phyloP scores from a whole-genome alignment of 2,888 invertebrate species.

The Heliconius ethilla region DNA sequence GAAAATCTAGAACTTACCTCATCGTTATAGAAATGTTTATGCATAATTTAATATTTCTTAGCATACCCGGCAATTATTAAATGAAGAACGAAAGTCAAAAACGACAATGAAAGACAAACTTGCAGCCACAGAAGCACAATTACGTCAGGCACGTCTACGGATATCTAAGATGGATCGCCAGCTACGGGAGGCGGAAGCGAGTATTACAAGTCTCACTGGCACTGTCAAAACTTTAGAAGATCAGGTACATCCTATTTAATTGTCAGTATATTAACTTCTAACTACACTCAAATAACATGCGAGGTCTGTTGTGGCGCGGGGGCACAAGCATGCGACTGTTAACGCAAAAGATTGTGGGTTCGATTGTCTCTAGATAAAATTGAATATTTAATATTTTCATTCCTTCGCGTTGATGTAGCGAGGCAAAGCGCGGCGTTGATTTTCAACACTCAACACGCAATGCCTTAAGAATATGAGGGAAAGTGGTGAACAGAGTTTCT shows the following conservation, averaged over 20 bases:
- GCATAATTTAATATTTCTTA: slow-evolving; percentile 26
- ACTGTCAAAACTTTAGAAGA: slow-evolving; percentile 74
- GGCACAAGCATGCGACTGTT: too few species aligned
- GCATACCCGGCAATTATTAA: slow-evolving; percentile 64
- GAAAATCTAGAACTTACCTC: neutral
- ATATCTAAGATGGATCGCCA: slow-evolving; percentile 74
- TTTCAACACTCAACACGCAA: too few species aligned
- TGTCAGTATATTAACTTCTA: neutral
- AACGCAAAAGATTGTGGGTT: too few species aligned
- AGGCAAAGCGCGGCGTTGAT: too few species aligned
- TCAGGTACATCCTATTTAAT: slow-evolving; percentile 59
- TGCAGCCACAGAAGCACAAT: slow-evolving; percentile 62
- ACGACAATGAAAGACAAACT: slow-evolving; percentile 63
- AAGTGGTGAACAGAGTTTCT: too few species aligned
- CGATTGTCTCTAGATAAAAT: too few species aligned
- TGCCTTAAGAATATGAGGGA: too few species aligned
- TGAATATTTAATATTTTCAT: too few species aligned
- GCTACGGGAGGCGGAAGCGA: slow-evolving; percentile 72
- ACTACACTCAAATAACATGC: neutral
- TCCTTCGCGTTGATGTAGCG: too few species aligned
- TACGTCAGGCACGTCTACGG: slow-evolving; percentile 65
- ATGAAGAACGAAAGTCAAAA: slow-evolving; percentile 64
- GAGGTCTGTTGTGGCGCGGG: too few species aligned
- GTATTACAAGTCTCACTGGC: slow-evolving; percentile 68
- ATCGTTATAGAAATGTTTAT: neutral